A percentile compares a stretch with the other conserved stretches of the same genome.
phyloP scores from a whole-genome alignment of 2,797 vertebrate species.

The Mus minutoides region DNA sequence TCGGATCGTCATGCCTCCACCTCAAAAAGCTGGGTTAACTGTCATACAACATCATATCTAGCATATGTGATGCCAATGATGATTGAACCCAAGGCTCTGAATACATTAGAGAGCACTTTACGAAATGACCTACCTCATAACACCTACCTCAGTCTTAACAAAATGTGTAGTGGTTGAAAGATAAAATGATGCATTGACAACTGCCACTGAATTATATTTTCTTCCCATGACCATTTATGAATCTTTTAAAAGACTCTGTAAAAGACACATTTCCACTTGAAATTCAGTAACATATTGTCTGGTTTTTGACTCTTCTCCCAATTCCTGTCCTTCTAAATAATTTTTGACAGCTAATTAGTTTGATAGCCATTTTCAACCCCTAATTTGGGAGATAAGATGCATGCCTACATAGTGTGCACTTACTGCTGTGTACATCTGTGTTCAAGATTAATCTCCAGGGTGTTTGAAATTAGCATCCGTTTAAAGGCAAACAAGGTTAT shows the following conservation, averaged over 20 bases:
- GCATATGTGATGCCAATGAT: background rate
- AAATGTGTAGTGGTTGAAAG: background rate
- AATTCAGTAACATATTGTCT: constrained; percentile 45
- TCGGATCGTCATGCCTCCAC: background rate
- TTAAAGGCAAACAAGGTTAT: background rate
- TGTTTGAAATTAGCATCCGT: background rate
- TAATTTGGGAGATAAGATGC: constrained; percentile 52
- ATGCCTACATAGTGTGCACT: background rate
- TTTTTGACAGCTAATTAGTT: constrained; percentile 69
- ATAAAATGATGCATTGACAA: background rate
- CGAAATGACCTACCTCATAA: background rate
- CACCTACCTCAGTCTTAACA: background rate
- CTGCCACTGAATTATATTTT: background rate
- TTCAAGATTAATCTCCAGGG: constrained; percentile 6
- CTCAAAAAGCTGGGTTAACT: background rate
- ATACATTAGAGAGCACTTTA: background rate
- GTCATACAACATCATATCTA: background rate
- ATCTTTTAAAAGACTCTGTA: background rate
- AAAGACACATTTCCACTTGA: constrained; percentile 39
- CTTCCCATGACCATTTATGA: background rate
- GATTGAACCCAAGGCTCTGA: background rate
- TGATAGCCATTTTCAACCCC: constrained; percentile 65
- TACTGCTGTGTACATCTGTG: constrained; percentile 70
- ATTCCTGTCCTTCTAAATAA: constrained; percentile 49
- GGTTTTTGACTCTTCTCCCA: constrained; percentile 25